Evolutionary conservation across 2,797 vertebrate genomes (phyloP), one percentile per base, ranked within the genome.

Genomic region (Lerista edwardsae): DNA sequence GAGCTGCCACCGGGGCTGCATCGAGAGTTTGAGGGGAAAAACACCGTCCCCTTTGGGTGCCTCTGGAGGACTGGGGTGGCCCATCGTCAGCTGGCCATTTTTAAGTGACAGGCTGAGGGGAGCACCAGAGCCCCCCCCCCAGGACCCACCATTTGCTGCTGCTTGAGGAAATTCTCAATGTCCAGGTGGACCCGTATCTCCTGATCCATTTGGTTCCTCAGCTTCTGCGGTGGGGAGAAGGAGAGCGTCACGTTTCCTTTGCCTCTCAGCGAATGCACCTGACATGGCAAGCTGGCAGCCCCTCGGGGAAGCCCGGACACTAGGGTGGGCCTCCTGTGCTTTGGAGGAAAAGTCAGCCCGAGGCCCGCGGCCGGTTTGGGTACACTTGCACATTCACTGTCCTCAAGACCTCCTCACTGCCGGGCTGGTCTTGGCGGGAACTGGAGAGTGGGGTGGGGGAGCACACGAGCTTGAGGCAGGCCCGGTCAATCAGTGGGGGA

Each of bases 101-200:
- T 23, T 36, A 36, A 69, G 15, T 7, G n/a, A n/a, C 4, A n/a
- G 12, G 73, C 7, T 29, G 7, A 57, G 55, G 21, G 9, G 19
- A 8, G 25, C 5, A 1, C 23, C 1, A 67, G 57, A 11, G 47
- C 9, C 47, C 7, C 47, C 47, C 4, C 47, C 7, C 47, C 1
- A 59, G 3, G 68, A 94, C 95, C 19, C 71, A 98, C 98, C 95
- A 94, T 79, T 7, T 97, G 94, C 27, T 95, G 92, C 31, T 94
- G 93, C 73, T 85, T 95, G 76, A 98, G 97, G 93, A 98, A 98
- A 10, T 74, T 91, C 87, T 96, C 93, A 0, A 94, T 96, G 86
- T 96, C 94, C 1, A 2, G 17, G 6, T 98, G 97, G 91, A 95
- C 86, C 67, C 92, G 92, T 39, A 55, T 90, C 93, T 98, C 97